Conservation (phyloP, 2,113 vertebrate species). For the Crotalus horridus region DNA sequence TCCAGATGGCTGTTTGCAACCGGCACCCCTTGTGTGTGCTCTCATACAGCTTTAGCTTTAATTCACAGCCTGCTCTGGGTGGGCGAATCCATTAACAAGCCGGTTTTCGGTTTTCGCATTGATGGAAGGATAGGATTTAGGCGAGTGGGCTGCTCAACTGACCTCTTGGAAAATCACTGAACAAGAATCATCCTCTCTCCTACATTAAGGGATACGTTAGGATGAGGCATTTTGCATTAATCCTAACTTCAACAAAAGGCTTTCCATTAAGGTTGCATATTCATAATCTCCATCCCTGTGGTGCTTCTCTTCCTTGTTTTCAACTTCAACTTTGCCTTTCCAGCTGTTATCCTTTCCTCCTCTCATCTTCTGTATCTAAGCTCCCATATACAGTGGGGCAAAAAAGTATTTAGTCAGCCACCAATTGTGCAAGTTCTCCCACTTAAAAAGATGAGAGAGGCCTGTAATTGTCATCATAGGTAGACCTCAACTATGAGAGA, state of each 20-base stretch:
- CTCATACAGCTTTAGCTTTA: neutral
- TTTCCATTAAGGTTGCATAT: neutral
- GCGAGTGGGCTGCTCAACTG: neutral
- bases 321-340: neutral
- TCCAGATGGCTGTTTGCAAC: conserved; percentile 25
- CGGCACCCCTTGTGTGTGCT: neutral
- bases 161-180: neutral
- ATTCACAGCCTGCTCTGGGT: neutral
- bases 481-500: no score
- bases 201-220: neutral
- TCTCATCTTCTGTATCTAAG: neutral
- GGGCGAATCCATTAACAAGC: neutral
- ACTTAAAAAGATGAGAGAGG: no score
- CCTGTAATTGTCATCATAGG: no score
- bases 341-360: neutral
- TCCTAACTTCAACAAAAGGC: neutral
- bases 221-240: neutral
- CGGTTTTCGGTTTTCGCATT: conserved; percentile 18
- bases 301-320: neutral
- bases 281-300: neutral
- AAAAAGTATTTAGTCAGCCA: no score
- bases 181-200: neutral
- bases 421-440: no score
- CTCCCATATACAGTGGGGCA: no score
- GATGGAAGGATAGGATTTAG: neutral